These are phyloP conservation scores for Mesitornis unicolor DNA, from an alignment of 2,113 vertebrate genomes.

Conservation along the genomic window DNA sequence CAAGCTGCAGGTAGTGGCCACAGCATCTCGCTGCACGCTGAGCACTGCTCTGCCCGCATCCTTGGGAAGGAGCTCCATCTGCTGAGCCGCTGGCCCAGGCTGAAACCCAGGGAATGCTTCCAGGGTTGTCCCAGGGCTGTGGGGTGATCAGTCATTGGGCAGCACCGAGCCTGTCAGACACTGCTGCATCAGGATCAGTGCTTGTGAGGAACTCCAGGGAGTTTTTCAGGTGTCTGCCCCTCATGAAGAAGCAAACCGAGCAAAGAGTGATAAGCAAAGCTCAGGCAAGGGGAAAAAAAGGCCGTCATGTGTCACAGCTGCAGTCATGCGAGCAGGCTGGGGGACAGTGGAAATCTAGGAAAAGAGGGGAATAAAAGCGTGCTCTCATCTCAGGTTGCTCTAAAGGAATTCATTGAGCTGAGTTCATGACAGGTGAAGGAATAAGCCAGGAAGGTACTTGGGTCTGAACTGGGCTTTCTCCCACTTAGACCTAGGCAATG, in stretches of 20 bases:
- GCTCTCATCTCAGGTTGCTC: background rate
- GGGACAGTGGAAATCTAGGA: background rate
- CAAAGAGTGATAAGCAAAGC: fast-evolving
- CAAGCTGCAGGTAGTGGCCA: background rate
- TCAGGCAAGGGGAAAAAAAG: fast-evolving
- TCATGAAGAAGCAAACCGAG: background rate
- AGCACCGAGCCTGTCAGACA: fast-evolving
- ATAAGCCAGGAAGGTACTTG: background rate
- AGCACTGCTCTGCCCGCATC: background rate
- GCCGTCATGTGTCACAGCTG: fast-evolving
- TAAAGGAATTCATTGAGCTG: background rate
- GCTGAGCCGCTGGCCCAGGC: background rate
- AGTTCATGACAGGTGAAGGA: background rate
- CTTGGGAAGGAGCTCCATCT: slow-evolving; percentile 55
- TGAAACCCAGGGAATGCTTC: background rate
- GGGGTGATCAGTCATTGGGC: fast-evolving
- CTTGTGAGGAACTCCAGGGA: background rate
- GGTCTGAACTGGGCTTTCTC: background rate
- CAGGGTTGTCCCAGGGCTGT: background rate
- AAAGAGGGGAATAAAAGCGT: fast-evolving
- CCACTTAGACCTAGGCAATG: background rate
- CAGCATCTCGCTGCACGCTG: fast-evolving
- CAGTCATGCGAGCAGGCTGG: background rate
- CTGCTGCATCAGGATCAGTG: background rate
- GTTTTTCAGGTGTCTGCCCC: background rate